phyloP scores from a whole-genome alignment of 2,113 vertebrate genomes.

The Verasper variegatus region DNA sequence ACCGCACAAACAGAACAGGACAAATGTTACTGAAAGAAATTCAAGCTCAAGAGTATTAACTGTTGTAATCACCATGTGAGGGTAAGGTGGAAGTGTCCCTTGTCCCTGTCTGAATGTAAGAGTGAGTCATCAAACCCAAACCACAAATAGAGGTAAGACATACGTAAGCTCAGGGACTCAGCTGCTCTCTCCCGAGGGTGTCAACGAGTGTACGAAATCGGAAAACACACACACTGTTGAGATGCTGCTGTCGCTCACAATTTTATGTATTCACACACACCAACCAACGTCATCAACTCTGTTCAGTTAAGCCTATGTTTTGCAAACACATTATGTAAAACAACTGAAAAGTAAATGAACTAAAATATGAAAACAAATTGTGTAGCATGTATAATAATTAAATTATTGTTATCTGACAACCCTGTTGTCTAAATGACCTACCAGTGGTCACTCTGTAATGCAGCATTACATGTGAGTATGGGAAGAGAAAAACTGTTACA shows the following conservation, averaged over 20 bases:
- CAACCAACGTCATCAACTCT: too few species aligned
- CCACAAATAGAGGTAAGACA: slow-evolving; percentile 31
- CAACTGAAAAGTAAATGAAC: neutral
- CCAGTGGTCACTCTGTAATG: neutral
- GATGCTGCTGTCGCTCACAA: slow-evolving; percentile 4
- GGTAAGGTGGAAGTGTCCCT: neutral
- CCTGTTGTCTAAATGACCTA: neutral
- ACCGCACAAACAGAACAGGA: neutral
- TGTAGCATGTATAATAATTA: too few species aligned
- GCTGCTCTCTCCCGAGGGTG: slow-evolving; percentile 14
- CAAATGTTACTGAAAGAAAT: neutral
- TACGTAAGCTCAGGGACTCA: slow-evolving; percentile 12
- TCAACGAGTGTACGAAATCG: slow-evolving; percentile 5
- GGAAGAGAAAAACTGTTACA: slow-evolving; percentile 4
- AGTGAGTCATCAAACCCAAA: slow-evolving; percentile 12
- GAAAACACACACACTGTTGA: neutral
- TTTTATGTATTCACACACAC: too few species aligned
- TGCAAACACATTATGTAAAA: neutral
- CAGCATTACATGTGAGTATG: neutral
- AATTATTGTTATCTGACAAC: too few species aligned
- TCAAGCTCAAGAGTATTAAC: neutral
- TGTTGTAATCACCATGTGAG: neutral
- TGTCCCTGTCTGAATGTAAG: slow-evolving; percentile 1
- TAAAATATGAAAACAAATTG: too few species aligned
- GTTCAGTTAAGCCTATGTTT: too few species aligned